These are phyloP conservation scores for Ifrita kowaldi DNA, from an alignment of 2,113 vertebrate species.

Conservation along the genomic window DNA sequence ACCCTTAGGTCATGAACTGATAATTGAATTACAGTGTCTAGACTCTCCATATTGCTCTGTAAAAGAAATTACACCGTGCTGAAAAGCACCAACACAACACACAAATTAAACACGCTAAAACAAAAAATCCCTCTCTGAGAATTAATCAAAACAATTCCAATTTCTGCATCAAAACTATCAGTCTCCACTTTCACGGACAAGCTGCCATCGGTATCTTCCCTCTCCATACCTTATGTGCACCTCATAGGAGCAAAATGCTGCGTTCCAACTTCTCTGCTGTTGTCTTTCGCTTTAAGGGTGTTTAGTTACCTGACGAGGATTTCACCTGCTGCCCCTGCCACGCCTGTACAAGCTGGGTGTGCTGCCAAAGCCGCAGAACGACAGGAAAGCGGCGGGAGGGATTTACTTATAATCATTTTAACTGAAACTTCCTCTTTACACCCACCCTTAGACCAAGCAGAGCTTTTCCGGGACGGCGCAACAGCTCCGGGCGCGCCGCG, in stretches of 20 bases:
- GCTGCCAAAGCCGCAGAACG: not conserved
- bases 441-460: not conserved
- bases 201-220: not conserved
- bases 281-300: not conserved
- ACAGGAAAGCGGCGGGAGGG: not conserved
- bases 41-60: not conserved
- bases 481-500: no score
- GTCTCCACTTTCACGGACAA: not conserved
- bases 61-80: not conserved
- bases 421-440: not conserved
- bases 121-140: not conserved
- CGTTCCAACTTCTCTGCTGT: no score
- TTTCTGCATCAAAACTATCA: not conserved
- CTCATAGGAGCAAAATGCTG: not conserved
- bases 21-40: constrained; percentile 9
- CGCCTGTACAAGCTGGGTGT: not conserved
- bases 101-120: not conserved
- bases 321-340: not conserved
- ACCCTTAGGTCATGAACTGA: not conserved
- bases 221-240: not conserved
- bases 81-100: not conserved
- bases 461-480: not conserved
- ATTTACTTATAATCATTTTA: not conserved
- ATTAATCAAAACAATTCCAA: not conserved
- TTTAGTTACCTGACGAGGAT: not conserved